Percentiles rank a stretch among this genome's conserved stretches.
Conservation (phyloP, 2,113 vertebrate genomes). For the Sinosuthora webbiana region DNA sequence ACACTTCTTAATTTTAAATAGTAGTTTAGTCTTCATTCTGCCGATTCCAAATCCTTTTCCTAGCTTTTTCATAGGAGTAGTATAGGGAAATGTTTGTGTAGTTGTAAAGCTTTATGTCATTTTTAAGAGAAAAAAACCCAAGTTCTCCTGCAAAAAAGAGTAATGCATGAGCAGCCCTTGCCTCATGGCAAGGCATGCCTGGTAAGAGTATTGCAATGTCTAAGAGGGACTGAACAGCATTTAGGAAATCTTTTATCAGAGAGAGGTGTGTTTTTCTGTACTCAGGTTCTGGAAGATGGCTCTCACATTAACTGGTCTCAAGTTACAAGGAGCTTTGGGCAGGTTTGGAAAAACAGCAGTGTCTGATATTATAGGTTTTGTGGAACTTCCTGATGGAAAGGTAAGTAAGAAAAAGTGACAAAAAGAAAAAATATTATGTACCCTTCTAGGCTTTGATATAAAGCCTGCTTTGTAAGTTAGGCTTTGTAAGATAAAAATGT, state of each 20-base stretch:
- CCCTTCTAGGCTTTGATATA: not conserved
- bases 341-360: conserved; percentile 87
- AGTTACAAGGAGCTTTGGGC: conserved; percentile 87
- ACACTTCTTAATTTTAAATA: not conserved
- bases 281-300: conserved; percentile 93
- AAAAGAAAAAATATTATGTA: not conserved
- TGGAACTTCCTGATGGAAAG: conserved; percentile 92
- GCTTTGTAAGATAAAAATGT: not conserved
- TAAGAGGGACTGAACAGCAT: not conserved
- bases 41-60: not conserved
- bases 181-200: not conserved
- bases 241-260: not conserved
- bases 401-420: conserved; percentile 58
- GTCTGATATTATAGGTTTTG: conserved; percentile 85
- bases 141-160: not conserved
- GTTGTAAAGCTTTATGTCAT: not conserved
- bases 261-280: not conserved
- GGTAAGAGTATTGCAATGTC: not conserved
- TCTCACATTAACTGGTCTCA: conserved; percentile 87
- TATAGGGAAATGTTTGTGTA: not conserved
- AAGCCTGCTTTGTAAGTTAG: not conserved
- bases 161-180: not conserved
- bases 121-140: not conserved
- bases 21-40: not conserved
- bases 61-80: not conserved